Evolutionary conservation across 2,888 invertebrate genomes (phyloP).

Genomic region (Callosobruchus maculatus): DNA sequence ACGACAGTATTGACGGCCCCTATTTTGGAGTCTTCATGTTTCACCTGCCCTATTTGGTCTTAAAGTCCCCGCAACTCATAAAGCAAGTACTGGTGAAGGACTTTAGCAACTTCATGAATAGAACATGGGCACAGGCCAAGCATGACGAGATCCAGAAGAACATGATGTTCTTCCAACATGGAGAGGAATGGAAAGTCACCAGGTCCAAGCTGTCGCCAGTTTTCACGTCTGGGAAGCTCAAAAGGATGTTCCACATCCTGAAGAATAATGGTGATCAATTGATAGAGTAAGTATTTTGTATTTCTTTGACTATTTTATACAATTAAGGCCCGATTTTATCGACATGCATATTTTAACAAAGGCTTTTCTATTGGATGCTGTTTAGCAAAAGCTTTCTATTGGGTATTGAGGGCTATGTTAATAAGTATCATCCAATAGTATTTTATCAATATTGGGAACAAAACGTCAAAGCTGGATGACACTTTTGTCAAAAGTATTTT

Average conservation of each 20-base stretch:
- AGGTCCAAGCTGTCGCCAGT: slow-evolving; percentile 53
- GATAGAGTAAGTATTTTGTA: slow-evolving; percentile 29
- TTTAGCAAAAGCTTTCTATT: no score
- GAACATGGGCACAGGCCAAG: slow-evolving; percentile 21
- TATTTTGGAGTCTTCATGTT: slow-evolving; percentile 52
- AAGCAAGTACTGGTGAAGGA: slow-evolving; percentile 51
- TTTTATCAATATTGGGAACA: no score
- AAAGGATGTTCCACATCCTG: slow-evolving; percentile 51
- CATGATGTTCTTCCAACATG: slow-evolving; percentile 45
- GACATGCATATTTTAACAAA: no score
- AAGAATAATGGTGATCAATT: slow-evolving; percentile 38
- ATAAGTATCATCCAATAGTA: no score
- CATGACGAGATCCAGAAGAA: slow-evolving; percentile 1
- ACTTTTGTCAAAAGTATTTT: no score
- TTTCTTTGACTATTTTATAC: no score
- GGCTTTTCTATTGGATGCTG: no score
- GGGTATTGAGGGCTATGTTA: no score
- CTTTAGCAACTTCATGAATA: slow-evolving; percentile 50
- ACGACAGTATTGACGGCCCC: slow-evolving; percentile 26
- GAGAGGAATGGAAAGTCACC: slow-evolving; percentile 53
- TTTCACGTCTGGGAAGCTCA: slow-evolving; percentile 56
- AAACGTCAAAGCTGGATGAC: no score
- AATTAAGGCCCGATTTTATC: no score
- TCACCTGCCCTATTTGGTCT: slow-evolving; percentile 49
- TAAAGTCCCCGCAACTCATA: slow-evolving; percentile 50